Evolutionary conservation across 2,113 vertebrate genomes (phyloP), one percentile per base, ranked within the genome.

Genomic region (Antennarius striatus): DNA sequence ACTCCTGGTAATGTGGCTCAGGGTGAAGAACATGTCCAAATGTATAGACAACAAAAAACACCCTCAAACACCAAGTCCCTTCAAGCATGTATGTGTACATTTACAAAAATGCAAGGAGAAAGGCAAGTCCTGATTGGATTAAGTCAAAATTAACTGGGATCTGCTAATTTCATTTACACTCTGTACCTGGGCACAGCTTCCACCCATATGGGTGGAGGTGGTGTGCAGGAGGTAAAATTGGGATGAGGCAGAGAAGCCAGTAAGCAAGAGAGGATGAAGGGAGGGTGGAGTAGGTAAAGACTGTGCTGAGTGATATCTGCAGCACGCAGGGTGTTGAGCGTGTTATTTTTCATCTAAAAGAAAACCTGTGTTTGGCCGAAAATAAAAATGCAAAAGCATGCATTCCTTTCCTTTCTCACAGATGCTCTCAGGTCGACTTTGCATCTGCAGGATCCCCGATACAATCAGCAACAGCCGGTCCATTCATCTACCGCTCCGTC

Each of bases 311-410:
- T 77, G 85, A 85, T 90, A 91, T 91, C 88, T 86, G 79, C 73
- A 71, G 65, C 77, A 54, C 87, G 83, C 83, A 90, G 89, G 72
- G 79, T 81, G 76, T 79, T 75, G 81, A 84, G 83, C 74, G 73
- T 89, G 79, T 89, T 81, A 86, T 90, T 77, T 84, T 73, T 83
- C 75, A 75, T 78, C 77, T 86, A 88, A 84, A 76, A 85, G 80
- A 69, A 73, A 85, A 77, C 64, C 81, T 66, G 67, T 65, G 57
- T 83, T 79, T 75, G 76, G 54, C 75, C 12, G 36, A 73, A 71
- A 61, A 17, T 50, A 22, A 75, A 75, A 83, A 87, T 72, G 58
- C 6, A 3, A 67, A 69, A 79, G 79, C 68, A 77, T 46, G 47
- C 60, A 73, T 63, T 68, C 48, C 48, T 60, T 68, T 64, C 65